These are phyloP conservation scores for Liolophura sinensis DNA, from an alignment of 1,140 invertebrate species.

Conservation along the genomic window DNA sequence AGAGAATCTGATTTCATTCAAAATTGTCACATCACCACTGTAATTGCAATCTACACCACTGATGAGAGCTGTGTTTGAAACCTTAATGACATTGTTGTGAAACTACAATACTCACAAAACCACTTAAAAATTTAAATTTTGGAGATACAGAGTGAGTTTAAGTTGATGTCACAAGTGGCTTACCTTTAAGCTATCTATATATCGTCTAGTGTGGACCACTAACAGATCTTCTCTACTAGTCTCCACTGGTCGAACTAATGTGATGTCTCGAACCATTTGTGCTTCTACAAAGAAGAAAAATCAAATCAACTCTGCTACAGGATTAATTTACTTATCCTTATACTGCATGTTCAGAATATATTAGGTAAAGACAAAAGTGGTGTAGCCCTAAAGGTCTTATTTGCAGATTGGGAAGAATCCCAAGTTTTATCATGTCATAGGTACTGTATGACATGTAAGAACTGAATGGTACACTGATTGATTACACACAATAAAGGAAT, in stretches of 20 bases:
- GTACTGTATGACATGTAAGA: too few species aligned
- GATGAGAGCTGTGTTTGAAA: slow-evolving; percentile 11
- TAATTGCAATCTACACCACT: not conserved
- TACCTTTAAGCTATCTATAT: slow-evolving; percentile 68
- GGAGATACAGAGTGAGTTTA: too few species aligned
- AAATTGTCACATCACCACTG: not conserved
- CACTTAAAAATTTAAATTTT: slow-evolving; percentile 6
- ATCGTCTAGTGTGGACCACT: slow-evolving; percentile 72
- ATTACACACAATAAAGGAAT: too few species aligned
- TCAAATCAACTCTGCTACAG: not conserved
- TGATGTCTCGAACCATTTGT: slow-evolving; percentile 53
- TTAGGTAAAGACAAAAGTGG: not conserved
- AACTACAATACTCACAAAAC: not conserved
- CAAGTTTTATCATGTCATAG: too few species aligned
- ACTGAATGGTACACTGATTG: too few species aligned
- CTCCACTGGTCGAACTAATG: slow-evolving; percentile 66
- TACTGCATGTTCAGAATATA: slow-evolving; percentile 23
- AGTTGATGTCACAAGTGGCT: not conserved
- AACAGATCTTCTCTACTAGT: slow-evolving; percentile 71
- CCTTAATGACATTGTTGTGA: not conserved
- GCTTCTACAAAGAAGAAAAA: slow-evolving; percentile 42
- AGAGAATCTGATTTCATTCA: not conserved
- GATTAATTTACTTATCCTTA: slow-evolving; percentile 16
- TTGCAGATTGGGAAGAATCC: too few species aligned
- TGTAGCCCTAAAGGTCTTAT: too few species aligned